Percentiles rank a stretch among this genome's conserved stretches.
phyloP scores from a whole-genome alignment of 2,888 invertebrate species.

The Trichogramma evanescens region DNA sequence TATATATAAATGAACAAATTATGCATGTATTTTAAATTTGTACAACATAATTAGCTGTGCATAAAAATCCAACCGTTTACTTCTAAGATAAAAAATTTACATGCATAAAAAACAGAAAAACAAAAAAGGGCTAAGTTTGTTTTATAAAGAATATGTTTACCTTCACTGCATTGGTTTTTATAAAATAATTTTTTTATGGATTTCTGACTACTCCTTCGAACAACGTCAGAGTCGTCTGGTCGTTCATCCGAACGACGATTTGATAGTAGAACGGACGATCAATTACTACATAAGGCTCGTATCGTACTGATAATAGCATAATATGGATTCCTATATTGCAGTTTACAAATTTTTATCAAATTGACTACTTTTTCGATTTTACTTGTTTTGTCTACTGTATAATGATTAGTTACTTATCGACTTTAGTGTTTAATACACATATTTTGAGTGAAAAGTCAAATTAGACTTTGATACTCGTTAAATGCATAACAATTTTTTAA shows the following conservation, averaged over 20 bases:
- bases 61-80: not conserved
- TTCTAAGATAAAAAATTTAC: not conserved
- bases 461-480: too few species aligned
- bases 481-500: too few species aligned
- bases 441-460: too few species aligned
- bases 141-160: not conserved
- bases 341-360: too few species aligned
- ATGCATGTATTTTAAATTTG: not conserved
- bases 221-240: slow-evolving; percentile 7
- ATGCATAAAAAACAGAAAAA: not conserved
- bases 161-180: too few species aligned
- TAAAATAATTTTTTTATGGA: slow-evolving; percentile 4
- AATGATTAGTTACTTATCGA: too few species aligned
- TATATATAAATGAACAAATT: not conserved
- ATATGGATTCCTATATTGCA: too few species aligned
- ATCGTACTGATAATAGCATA: too few species aligned
- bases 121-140: not conserved
- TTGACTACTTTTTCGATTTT: too few species aligned
- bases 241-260: slow-evolving; percentile 15
- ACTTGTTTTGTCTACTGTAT: too few species aligned
- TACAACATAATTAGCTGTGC: not conserved
- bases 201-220: slow-evolving; percentile 12
- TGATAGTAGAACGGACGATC: slow-evolving; percentile 23
- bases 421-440: too few species aligned
- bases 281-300: not conserved